A percentile compares a stretch with the other conserved stretches of the same genome.
Evolutionary conservation across 2,888 invertebrate genomes (phyloP).

Genomic region (Metalampra italica): DNA sequence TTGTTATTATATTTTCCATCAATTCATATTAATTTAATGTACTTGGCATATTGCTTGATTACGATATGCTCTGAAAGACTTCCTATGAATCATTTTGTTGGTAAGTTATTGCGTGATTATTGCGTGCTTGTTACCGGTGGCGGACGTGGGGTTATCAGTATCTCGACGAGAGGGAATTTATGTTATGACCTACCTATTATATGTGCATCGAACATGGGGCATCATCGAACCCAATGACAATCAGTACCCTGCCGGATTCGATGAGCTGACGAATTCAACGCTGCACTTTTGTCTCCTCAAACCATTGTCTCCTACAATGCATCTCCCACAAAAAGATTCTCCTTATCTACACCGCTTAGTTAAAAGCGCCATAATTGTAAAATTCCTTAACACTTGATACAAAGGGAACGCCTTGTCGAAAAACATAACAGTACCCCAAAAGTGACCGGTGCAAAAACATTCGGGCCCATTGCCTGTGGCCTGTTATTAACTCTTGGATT

Average conservation of each 20-base stretch:
- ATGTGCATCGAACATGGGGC: conserved; percentile 8
- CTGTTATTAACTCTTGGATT: conserved; percentile 29
- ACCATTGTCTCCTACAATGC: conserved; percentile 20
- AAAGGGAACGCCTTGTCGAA: conserved; percentile 38
- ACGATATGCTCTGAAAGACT: conserved; percentile 22
- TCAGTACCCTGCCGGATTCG: conserved; percentile 21
- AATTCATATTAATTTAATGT: neutral
- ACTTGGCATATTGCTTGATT: neutral
- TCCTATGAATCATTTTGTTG: conserved; percentile 50
- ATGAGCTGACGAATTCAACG: conserved; percentile 31
- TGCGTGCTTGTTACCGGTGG: conserved; percentile 34
- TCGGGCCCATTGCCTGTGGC: conserved; percentile 24
- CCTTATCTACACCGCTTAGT: conserved; percentile 27
- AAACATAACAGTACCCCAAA: conserved; percentile 58
- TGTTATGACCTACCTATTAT: conserved; percentile 12
- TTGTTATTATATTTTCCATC: too few species aligned
- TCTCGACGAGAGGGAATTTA: conserved; percentile 50
- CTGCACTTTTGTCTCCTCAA: too few species aligned
- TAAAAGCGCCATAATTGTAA: conserved; percentile 29
- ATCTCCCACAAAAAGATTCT: conserved; percentile 12
- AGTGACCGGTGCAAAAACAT: conserved; percentile 61
- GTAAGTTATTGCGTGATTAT: conserved; percentile 44
- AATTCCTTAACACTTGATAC: conserved; percentile 50
- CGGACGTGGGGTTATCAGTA: conserved; percentile 65
- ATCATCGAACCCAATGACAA: conserved; percentile 26